phyloP scores from a whole-genome alignment of 2,797 vertebrate species.

The Eutrigla gurnardus region DNA sequence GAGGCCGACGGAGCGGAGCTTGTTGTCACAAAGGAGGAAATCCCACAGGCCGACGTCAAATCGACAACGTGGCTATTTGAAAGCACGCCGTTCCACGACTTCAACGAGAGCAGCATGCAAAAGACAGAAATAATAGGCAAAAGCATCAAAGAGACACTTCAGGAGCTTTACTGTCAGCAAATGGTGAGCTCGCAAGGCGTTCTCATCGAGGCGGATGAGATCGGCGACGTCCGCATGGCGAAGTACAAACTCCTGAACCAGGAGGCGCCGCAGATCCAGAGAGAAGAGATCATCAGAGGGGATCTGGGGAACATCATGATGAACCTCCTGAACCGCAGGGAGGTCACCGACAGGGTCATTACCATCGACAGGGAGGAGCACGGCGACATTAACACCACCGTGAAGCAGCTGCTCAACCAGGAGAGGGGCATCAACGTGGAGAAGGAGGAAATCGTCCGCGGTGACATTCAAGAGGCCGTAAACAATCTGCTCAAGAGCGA shows the following conservation, averaged over 20 bases:
- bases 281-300: slow-evolving; percentile 89
- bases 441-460: slow-evolving; percentile 89
- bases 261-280: slow-evolving; percentile 90
- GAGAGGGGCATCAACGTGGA: slow-evolving; percentile 82
- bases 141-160: slow-evolving; percentile 90
- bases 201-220: slow-evolving; percentile 92
- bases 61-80: slow-evolving; percentile 96
- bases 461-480: slow-evolving; percentile 92
- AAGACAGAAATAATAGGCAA: slow-evolving; percentile 90
- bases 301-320: slow-evolving; percentile 93
- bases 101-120: slow-evolving; percentile 87
- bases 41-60: slow-evolving; percentile 91
- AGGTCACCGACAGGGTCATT: slow-evolving; percentile 82
- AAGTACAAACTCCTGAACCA: slow-evolving; percentile 94
- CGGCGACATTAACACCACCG: slow-evolving; percentile 89
- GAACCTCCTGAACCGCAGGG: slow-evolving; percentile 88
- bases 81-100: slow-evolving; percentile 89
- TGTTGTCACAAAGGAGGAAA: slow-evolving; percentile 84
- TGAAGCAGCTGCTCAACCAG: slow-evolving; percentile 88
- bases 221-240: slow-evolving; percentile 93
- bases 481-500: slow-evolving; percentile 87
- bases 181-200: slow-evolving; percentile 92
- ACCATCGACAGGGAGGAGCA: slow-evolving; percentile 88
- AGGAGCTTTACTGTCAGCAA: slow-evolving; percentile 91
- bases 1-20: slow-evolving; percentile 80